These are phyloP conservation scores for Numenius phaeopus DNA, from an alignment of 2,797 vertebrate species.

Conservation along the genomic window DNA sequence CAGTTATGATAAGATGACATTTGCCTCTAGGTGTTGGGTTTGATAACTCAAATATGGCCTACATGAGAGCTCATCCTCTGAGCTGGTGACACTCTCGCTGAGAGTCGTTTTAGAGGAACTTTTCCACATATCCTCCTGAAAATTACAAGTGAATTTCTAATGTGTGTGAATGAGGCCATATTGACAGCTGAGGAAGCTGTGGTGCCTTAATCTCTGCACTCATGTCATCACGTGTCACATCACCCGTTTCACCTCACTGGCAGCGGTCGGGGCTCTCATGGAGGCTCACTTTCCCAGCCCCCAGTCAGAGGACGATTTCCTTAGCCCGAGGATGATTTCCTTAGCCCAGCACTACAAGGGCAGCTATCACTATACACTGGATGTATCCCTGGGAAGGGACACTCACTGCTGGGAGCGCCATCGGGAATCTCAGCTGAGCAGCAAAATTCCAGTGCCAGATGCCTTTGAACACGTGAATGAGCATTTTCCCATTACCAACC, in stretches of 20 bases:
- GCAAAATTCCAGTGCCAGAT: neutral
- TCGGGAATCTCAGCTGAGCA: neutral
- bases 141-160: neutral
- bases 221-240: neutral
- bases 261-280: rapidly evolving
- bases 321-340: neutral
- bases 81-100: neutral
- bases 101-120: neutral
- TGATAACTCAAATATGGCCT: slow-evolving; percentile 12
- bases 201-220: neutral
- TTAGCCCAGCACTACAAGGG: neutral
- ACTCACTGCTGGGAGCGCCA: neutral
- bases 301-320: rapidly evolving
- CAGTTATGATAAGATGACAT: slow-evolving; percentile 39
- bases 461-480: neutral
- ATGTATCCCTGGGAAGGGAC: rapidly evolving
- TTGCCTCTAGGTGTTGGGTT: slow-evolving; percentile 55
- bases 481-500: slow-evolving; percentile 11
- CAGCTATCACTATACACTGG: neutral
- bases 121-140: neutral
- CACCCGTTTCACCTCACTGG: rapidly evolving
- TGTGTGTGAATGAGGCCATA: neutral
- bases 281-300: neutral
- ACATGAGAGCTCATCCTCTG: neutral
- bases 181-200: neutral